Base-by-base conservation (phyloP, 2,113 vertebrate species). In the Acinonyx jubatus region DNA sequence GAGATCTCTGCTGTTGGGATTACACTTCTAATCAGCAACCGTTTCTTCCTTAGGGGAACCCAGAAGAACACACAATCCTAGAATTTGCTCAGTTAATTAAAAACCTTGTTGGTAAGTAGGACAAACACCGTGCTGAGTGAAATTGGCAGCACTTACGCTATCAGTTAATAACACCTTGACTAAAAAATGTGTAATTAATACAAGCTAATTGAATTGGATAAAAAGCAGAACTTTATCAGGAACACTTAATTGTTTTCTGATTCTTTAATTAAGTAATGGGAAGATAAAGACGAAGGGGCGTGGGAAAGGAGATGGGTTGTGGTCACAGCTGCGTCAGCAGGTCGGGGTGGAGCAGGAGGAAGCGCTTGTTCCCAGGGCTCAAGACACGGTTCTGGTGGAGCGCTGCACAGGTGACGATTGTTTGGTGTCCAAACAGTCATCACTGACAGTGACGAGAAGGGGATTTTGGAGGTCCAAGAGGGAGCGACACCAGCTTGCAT, bases 41-140 rank as follows among this genome's bases (percentile, higher is more conserved):
- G 0, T 98, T 97, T 68, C 83, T 81, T 98, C 96, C 98, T n/a
- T 97, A 99, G 99, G 99, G 99, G 57, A 99, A 99, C 97, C 99
- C 99, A 80, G 99, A 99, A 97, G 99, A 99, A 74, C 99, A 99
- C 98, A 99, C 99, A 79, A 99, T 99, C 97, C 95, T 99, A 97
- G 99, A 99, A 98, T 99, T 99, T 98, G 99, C 99, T 76, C 99
- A 99, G 55, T 99, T 99, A 98, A 99, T 99, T 99, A 99, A 99
- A 98, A 99, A 99, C 93, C 99, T 99, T 29, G 99, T 99, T 85
- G 99, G 99, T 99, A 98, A 99, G 99, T 99, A 97, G 31, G 7
- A 91, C 71, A 80, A 57, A 36, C 66, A 82, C 55, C 12, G 98
- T 93, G 69, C 45, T 83, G n/a, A 65, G 12, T 90, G 79, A 98